Conservation (phyloP, 2,113 vertebrate species). For the Chlorodrepanis virens region DNA sequence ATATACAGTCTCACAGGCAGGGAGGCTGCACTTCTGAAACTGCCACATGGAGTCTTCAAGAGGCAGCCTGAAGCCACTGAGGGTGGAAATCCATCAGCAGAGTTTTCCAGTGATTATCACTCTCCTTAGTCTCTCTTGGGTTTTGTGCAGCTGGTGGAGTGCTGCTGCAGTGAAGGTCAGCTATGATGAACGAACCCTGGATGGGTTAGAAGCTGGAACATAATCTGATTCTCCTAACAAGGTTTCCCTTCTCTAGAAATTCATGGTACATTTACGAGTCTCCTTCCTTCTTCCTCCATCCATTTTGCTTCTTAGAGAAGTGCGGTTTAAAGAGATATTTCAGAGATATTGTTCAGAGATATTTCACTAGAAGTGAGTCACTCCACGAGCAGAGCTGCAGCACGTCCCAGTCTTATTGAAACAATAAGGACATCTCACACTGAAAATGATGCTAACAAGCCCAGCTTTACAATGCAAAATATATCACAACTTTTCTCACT, state of each 20-base stretch:
- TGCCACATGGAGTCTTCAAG: neutral
- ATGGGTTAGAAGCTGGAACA: neutral
- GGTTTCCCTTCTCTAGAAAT: neutral
- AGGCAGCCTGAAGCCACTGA: neutral
- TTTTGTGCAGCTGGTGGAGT: neutral
- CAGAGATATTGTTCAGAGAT: neutral
- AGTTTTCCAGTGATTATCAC: neutral
- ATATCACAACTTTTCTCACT: neutral
- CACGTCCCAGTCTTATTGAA: neutral
- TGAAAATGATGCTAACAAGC: neutral
- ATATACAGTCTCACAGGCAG: neutral
- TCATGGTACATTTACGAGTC: neutral
- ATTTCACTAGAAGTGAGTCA: neutral
- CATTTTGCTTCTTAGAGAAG: neutral
- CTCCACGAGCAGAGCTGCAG: neutral
- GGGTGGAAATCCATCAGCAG: neutral
- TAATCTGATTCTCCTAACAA: neutral
- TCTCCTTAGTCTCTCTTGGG: neutral
- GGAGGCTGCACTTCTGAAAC: neutral
- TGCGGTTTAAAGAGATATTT: neutral
- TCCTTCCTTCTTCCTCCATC: neutral
- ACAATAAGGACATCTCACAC: neutral
- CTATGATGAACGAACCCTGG: rapidly evolving
- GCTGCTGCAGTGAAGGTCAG: neutral
- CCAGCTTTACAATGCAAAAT: neutral